Base-by-base conservation (phyloP, 2,888 invertebrate species). In the Nemurella pictetii region DNA sequence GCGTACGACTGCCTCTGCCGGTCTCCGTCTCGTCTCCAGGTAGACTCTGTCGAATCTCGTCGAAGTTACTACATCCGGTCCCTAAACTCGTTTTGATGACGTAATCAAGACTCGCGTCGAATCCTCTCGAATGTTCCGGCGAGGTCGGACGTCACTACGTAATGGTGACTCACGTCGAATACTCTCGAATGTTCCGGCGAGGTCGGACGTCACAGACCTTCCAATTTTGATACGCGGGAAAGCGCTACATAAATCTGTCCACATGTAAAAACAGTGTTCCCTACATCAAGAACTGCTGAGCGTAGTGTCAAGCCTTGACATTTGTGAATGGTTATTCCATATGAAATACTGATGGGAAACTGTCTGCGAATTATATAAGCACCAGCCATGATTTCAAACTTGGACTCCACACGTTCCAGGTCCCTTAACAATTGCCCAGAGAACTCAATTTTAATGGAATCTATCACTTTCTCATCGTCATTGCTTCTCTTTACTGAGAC, bases 211-310 rank as follows among this genome's bases (percentile, higher is more conserved):
- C n/a, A n/a, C n/a, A n/a, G n/a, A n/a, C n/a, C n/a, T n/a, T n/a
- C n/a, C n/a, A n/a, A n/a, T n/a, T n/a, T n/a, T 32, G 86, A 88
- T 9, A 88, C 87, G 55, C 87, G 85, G 7, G 86, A 87, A 1
- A 87, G 85, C 3, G 87, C 88, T 15, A 88, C 87, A 78, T 88
- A 88, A 25, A 84, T 81, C 85, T 88, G 87, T 0, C 87, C 88
- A 77, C 85, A 85, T 73, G 83, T 84, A 82, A 87, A 87, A 73
- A 87, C 82, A 25, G 85, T 84, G 75, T 86, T 87, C 25, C 87
- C 87, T 5, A 87, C 86, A 74, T 88, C 87, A 0, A 88, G 81
- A 1, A 88, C 82, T 83, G 85, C 87, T 84, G 85, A 87, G 77
- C 86, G 85, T 30, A 88, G 82, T 84, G 86, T 87, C 5, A 86